These are phyloP conservation scores for Echinarachnius parma DNA, from an alignment of 53 echinoderm and acorn worm species.

Conservation along the genomic window DNA sequence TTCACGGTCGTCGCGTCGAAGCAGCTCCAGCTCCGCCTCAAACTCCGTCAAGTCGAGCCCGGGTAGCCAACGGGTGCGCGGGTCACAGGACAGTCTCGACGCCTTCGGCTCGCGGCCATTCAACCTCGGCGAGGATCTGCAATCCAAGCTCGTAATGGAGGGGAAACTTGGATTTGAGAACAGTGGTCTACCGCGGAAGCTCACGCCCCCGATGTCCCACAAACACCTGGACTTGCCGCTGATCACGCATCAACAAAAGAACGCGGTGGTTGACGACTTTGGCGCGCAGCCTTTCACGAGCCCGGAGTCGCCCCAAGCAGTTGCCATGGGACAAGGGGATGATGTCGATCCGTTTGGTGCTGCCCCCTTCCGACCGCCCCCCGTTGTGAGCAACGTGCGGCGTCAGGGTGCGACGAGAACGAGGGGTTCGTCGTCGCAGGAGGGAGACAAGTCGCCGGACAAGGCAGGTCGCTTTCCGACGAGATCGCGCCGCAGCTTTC, in stretches of 20 bases:
- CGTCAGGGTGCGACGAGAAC: conserved; percentile 54
- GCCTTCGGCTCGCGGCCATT: conserved; percentile 83
- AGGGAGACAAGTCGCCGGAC: not conserved
- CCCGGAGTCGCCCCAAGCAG: conserved; percentile 19
- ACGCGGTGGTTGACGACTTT: conserved; percentile 26
- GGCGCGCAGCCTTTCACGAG: conserved; percentile 38
- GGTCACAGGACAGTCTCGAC: conserved; percentile 89
- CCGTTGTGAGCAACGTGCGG: conserved; percentile 37
- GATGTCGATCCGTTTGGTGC: conserved; percentile 88
- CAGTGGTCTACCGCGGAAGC: conserved; percentile 13
- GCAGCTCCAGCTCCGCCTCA: conserved; percentile 89
- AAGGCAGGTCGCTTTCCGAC: not conserved
- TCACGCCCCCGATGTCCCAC: conserved; percentile 32
- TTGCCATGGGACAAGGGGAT: not conserved
- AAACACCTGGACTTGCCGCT: conserved; percentile 19
- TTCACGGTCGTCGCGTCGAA: conserved; percentile 83
- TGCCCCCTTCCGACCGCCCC: conserved; percentile 77
- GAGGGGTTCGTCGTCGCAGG: not conserved
- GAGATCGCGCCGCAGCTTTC: conserved; percentile 22
- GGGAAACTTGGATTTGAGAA: conserved; percentile 12
- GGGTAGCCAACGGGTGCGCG: conserved; percentile 67
- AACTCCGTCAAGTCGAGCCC: conserved; percentile 97
- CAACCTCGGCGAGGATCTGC: conserved; percentile 43
- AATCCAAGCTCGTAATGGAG: conserved; percentile 1
- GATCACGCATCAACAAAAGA: too few relatives aligned